These are phyloP conservation scores for Lordiphosa collinella DNA, from an alignment of 1,140 invertebrate genomes.

Conservation along the genomic window DNA sequence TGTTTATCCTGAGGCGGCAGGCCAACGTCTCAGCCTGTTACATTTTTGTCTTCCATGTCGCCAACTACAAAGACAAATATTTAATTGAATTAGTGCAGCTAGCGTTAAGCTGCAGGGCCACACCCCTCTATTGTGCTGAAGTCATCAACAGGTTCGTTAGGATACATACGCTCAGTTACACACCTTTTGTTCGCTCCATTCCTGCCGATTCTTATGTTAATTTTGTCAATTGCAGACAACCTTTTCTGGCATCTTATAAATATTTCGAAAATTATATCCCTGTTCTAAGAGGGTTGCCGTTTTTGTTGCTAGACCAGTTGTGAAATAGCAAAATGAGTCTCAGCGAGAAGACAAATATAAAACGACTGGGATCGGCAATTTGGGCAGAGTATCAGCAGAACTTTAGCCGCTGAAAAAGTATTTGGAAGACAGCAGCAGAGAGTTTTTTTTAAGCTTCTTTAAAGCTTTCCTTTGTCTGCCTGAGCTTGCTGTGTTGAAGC, in stretches of 20 bases:
- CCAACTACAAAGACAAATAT: conserved; percentile 77
- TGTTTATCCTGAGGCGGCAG: conserved; percentile 60
- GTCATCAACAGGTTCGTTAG: conserved; percentile 76
- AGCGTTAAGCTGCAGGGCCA: conserved; percentile 67
- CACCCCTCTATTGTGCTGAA: conserved; percentile 47
- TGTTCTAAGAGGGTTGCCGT: conserved; percentile 23
- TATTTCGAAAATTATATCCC: conserved; percentile 55
- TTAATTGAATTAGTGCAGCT: conserved; percentile 77
- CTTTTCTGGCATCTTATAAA: conserved; percentile 26
- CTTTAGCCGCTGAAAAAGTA: too few species aligned
- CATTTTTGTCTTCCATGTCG: conserved; percentile 13
- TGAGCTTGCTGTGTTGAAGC: too few species aligned
- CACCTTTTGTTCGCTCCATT: conserved; percentile 1
- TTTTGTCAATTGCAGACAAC: conserved; percentile 60
- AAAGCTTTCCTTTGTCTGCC: too few species aligned
- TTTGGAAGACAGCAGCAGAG: too few species aligned
- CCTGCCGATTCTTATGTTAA: conserved; percentile 62
- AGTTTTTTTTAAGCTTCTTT: too few species aligned
- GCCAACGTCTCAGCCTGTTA: too few species aligned
- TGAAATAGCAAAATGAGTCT: too few species aligned
- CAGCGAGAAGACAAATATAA: too few species aligned
- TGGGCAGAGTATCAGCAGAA: too few species aligned
- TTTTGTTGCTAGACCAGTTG: conserved; percentile 21
- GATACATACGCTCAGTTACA: conserved; percentile 6
- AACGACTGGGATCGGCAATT: too few species aligned